phyloP scores from a whole-genome alignment of 2,888 invertebrate species.

The Dolichopus griseipennis region DNA sequence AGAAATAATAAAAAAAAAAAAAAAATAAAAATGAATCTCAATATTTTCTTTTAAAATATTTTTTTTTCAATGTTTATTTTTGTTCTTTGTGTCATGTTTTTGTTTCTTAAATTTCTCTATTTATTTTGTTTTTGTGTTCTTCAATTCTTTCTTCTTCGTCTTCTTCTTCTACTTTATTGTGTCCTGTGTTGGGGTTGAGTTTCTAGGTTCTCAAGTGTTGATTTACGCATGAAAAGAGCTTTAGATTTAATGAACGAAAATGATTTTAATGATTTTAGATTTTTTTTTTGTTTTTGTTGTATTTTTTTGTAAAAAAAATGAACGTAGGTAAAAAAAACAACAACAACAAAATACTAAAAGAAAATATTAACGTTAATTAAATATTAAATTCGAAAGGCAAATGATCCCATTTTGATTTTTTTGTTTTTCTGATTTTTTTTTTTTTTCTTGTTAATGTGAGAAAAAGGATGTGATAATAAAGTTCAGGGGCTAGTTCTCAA shows the following conservation, averaged over 20 bases:
- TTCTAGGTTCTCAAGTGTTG: background rate
- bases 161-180: no score
- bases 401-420: background rate
- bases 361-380: constrained; percentile 1
- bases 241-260: constrained; percentile 4
- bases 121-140: no score
- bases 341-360: background rate
- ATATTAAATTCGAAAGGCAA: constrained; percentile 3
- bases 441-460: background rate
- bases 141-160: no score
- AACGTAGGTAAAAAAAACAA: no score
- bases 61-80: background rate
- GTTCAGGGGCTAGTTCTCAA: background rate
- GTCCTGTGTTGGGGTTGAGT: background rate
- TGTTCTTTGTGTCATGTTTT: no score
- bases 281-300: background rate
- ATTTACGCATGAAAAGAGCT: constrained; percentile 6
- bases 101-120: no score
- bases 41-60: background rate
- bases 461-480: background rate
- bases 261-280: constrained; percentile 3
- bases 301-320: background rate
- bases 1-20: no score
- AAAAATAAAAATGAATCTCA: background rate
- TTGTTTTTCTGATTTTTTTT: background rate